Evolutionary conservation across 2,797 vertebrate species (phyloP).

Genomic region (Decapterus maruadsi): DNA sequence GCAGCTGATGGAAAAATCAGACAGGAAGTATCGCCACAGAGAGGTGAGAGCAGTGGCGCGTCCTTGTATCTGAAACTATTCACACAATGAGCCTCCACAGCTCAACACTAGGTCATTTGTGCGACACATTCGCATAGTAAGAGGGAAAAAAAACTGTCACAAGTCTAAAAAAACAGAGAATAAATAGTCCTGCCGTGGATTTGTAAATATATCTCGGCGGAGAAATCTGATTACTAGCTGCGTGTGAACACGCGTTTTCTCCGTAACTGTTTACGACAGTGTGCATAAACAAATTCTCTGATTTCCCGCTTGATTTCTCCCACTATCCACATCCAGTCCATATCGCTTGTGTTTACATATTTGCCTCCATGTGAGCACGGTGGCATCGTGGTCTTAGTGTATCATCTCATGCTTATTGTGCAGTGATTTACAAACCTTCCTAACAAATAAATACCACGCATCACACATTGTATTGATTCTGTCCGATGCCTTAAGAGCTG

Average conservation of each 20-base stretch:
- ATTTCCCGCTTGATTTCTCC: constrained; percentile 1
- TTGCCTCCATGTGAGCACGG: constrained; percentile 4
- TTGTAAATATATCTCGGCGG: not conserved
- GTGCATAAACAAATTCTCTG: constrained; percentile 1
- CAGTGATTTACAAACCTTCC: not conserved
- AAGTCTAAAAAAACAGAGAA: not conserved
- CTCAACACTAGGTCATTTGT: not conserved
- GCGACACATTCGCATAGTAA: not conserved
- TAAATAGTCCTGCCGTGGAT: not conserved
- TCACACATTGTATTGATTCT: constrained; percentile 31
- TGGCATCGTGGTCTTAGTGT: not conserved
- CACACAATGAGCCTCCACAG: not conserved
- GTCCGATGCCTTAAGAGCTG: constrained; percentile 16
- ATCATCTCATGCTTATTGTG: not conserved
- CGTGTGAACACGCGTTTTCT: not conserved
- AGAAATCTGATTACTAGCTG: not conserved
- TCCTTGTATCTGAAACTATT: not conserved
- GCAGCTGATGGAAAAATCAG: not conserved
- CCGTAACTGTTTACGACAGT: not conserved
- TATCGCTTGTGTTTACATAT: not conserved
- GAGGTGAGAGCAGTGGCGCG: not conserved
- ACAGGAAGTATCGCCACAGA: not conserved
- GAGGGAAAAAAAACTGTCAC: no score
- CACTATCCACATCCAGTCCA: not conserved
- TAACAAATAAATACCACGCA: not conserved